Base-by-base conservation (phyloP, 2,797 vertebrate species). In the Enteromius paludinosus region DNA sequence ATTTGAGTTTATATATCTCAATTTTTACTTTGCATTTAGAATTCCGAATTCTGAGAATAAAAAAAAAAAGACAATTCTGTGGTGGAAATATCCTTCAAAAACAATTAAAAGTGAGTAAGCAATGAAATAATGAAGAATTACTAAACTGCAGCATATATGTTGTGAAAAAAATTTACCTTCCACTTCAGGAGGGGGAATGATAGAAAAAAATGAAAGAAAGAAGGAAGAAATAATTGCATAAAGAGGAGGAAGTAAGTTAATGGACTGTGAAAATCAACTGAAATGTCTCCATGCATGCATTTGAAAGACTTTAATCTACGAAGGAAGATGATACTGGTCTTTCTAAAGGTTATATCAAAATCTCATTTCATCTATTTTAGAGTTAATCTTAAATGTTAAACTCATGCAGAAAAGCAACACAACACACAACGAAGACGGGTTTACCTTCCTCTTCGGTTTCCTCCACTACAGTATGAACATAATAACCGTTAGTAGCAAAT, bases 391-490 rank as follows among this genome's bases (percentile, higher is more conserved):
- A 52, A 52, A 38, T 62, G 3, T 6, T n/a, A 43, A n/a, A 65
- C 56, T 28, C 85, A 84, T 84, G 76, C 86, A 84, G 15, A 62
- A 85, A 77, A 66, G 47, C 38, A 81, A 81, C 80, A 80, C 79
- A 81, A 87, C 86, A 84, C 54, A 81, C 75, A 88, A 65, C 69
- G 72, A 88, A 78, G 81, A 86, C 78, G 25, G 23, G 25, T 82
- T 90, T 89, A 89, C 87, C 87, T 89, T 90, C 90, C 54, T 88
- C 86, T 83, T 73, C 80, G 45, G 85, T 49, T n/a, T 86, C 85
- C 86, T 90, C 87, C 89, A 85, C 87, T 84, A 90, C 89, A 87
- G 87, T 89, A 84, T 83, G 87, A 87, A 90, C 83, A 89, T 81
- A 91, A 89, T 83, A 88, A 83, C 38, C 83, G 90, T 93, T 91